Conservation (phyloP, 2,888 invertebrate species). For the Dicranocentrus wangi region DNA sequence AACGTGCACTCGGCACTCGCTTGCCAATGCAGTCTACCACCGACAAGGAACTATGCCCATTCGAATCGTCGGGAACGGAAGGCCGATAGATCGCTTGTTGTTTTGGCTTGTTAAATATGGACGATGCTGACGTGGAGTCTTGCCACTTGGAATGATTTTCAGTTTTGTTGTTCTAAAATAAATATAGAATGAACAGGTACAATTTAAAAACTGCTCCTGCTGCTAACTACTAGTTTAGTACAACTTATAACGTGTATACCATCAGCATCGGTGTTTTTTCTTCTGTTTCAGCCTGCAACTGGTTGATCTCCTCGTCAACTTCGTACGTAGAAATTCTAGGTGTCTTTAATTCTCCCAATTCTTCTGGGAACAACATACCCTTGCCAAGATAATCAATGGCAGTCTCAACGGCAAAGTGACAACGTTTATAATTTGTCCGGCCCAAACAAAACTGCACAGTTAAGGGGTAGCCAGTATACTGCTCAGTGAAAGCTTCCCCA, state of each 20-base stretch:
- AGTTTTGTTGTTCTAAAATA: too few species aligned
- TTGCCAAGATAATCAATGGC: constrained; percentile 80
- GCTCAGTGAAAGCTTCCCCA: constrained; percentile 82
- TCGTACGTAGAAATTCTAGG: constrained; percentile 76
- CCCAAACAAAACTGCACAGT: constrained; percentile 83
- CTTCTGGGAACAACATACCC: constrained; percentile 83
- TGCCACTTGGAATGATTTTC: too few species aligned
- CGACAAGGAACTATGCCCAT: too few species aligned
- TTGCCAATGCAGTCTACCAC: constrained; percentile 1
- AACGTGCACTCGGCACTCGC: constrained; percentile 45
- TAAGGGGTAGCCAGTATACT: constrained; percentile 87
- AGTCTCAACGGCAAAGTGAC: constrained; percentile 84
- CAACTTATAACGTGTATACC: too few species aligned
- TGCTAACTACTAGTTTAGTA: too few species aligned
- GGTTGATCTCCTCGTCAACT: constrained; percentile 6
- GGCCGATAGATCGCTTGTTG: too few species aligned
- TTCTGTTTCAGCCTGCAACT: too few species aligned
- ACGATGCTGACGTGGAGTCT: neutral
- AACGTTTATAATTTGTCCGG: constrained; percentile 80
- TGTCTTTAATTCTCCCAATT: constrained; percentile 63
- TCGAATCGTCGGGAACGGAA: too few species aligned
- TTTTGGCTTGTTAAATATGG: neutral
- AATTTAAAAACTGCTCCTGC: too few species aligned
- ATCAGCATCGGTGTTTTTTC: too few species aligned
- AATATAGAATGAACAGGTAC: too few species aligned